phyloP scores from a whole-genome alignment of 1,140 invertebrate genomes.

The Euglossa dilemma region DNA sequence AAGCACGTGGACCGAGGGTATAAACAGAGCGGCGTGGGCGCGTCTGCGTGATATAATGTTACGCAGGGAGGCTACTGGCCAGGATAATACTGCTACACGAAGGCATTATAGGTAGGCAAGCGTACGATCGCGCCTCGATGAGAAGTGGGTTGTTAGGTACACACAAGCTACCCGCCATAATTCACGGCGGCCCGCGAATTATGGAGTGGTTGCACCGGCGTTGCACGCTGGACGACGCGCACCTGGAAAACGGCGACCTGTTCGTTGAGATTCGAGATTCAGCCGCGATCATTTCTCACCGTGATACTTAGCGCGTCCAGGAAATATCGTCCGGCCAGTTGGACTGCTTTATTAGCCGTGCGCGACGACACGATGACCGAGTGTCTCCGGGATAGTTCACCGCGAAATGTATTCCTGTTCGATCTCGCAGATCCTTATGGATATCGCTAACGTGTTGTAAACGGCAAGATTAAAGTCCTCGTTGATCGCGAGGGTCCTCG shows the following conservation, averaged over 20 bases:
- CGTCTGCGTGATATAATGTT: slow-evolving; percentile 45
- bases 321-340: slow-evolving; percentile 35
- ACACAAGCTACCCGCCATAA: slow-evolving; percentile 59
- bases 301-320: slow-evolving; percentile 41
- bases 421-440: too few relatives aligned
- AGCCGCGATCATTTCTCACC: slow-evolving; percentile 55
- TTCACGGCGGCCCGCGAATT: slow-evolving; percentile 60
- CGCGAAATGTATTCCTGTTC: background rate
- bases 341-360: slow-evolving; percentile 38
- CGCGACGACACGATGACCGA: background rate
- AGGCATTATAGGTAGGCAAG: slow-evolving; percentile 34
- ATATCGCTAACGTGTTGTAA: too few relatives aligned
- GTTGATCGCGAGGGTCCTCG: too few relatives aligned
- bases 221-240: slow-evolving; percentile 23
- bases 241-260: slow-evolving; percentile 57
- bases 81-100: slow-evolving; percentile 38
- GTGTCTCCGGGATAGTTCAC: background rate
- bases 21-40: slow-evolving; percentile 27
- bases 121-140: slow-evolving; percentile 37
- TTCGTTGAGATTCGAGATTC: slow-evolving; percentile 24
- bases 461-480: too few relatives aligned
- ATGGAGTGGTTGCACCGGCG: slow-evolving; percentile 53
- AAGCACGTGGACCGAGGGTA: slow-evolving; percentile 1
- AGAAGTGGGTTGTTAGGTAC: slow-evolving; percentile 59
- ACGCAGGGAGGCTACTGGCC: slow-evolving; percentile 47